Percentiles rank a stretch among this genome's conserved stretches.
These are phyloP conservation scores for Polyommatus icarus DNA, from an alignment of 2,888 invertebrate genomes.

Conservation along the genomic window DNA sequence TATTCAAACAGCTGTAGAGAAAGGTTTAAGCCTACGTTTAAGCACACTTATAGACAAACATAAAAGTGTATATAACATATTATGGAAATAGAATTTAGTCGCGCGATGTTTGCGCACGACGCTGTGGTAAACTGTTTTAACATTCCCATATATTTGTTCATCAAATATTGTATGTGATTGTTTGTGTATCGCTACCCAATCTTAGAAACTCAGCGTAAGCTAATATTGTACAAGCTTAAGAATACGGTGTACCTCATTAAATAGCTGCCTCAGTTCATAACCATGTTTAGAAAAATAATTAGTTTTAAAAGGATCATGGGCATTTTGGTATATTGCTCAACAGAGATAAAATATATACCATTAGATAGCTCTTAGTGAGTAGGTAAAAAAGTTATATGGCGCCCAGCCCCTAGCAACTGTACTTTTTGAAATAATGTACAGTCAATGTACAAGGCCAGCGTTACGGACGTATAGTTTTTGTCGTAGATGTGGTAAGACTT, in stretches of 20 bases:
- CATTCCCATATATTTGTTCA: conserved; percentile 20
- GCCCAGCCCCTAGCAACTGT: no score
- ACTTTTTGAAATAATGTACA: no score
- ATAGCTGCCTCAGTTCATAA: neutral
- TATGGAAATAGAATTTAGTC: conserved; percentile 21
- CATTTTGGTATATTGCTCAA: no score
- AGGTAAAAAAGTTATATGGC: no score
- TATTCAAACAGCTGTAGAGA: neutral
- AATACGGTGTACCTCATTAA: neutral
- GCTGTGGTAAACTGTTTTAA: conserved; percentile 14
- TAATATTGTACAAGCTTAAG: conserved; percentile 10
- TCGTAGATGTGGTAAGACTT: no score
- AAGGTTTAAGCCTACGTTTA: neutral
- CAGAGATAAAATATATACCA: no score
- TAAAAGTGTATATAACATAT: neutral
- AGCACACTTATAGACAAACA: neutral
- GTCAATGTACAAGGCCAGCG: no score
- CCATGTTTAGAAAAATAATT: neutral
- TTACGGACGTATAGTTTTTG: no score
- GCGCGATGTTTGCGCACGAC: conserved; percentile 13
- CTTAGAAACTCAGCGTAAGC: conserved; percentile 6
- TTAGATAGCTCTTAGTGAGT: no score
- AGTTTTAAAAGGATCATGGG: no score
- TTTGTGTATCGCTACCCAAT: neutral
- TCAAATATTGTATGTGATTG: conserved; percentile 24